Percentiles rank a stretch among this genome's conserved stretches.
These are phyloP conservation scores for Jordanella pulchra DNA, from an alignment of 2,797 vertebrate species.

Conservation along the genomic window DNA sequence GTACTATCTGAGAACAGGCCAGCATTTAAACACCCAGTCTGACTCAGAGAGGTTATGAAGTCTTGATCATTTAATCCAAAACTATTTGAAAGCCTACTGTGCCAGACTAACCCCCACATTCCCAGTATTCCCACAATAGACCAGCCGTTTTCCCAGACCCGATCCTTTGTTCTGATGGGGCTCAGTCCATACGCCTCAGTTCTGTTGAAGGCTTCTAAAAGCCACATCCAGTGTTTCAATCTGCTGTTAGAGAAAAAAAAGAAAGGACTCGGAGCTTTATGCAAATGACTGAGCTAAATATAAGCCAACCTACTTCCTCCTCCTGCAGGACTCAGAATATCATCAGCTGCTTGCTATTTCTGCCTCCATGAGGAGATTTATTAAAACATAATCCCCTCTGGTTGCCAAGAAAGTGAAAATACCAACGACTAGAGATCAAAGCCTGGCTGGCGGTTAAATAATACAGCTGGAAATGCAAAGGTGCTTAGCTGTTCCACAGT, in stretches of 20 bases:
- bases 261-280: conserved; percentile 27
- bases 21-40: neutral
- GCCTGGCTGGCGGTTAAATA: conserved; percentile 17
- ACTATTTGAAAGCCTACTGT: neutral
- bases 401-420: conserved; percentile 15
- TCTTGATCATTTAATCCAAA: conserved; percentile 1
- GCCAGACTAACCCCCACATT: neutral
- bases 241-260: conserved; percentile 35
- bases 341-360: conserved; percentile 65
- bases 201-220: conserved; percentile 32
- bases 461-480: conserved; percentile 36
- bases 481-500: conserved; percentile 29
- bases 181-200: conserved; percentile 19
- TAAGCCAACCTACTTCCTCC: conserved; percentile 69
- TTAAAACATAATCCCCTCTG: conserved; percentile 21
- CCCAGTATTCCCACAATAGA: neutral
- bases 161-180: conserved; percentile 15
- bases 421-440: conserved; percentile 7
- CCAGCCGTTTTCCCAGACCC: conserved; percentile 9
- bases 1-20: neutral
- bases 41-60: neutral
- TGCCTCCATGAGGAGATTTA: conserved; percentile 28
- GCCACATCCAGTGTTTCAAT: conserved; percentile 29
- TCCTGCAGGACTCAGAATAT: conserved; percentile 52
- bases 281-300: conserved; percentile 69